Conservation (phyloP, 1,140 invertebrate genomes). For the Drosophila nannoptera region DNA sequence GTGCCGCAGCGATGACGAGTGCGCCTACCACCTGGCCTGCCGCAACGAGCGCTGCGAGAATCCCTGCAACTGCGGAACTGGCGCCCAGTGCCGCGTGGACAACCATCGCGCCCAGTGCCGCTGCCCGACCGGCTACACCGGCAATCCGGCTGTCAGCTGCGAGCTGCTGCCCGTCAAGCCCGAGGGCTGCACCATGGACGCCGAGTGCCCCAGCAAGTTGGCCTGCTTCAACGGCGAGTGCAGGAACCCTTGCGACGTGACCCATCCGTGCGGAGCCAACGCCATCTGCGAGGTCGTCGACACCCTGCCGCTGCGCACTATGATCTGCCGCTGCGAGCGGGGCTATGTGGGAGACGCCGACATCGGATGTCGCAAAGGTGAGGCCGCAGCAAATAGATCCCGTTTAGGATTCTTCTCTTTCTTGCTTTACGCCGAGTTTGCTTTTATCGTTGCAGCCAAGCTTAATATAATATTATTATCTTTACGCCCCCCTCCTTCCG, state of each 20-base stretch:
- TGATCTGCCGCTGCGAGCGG: constrained; percentile 90
- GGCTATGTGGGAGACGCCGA: constrained; percentile 91
- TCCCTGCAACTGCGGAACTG: constrained; percentile 87
- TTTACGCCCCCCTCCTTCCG: constrained; percentile 4
- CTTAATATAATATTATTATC: constrained; percentile 29
- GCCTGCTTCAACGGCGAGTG: constrained; percentile 90
- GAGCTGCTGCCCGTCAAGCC: constrained; percentile 81
- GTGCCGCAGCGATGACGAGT: constrained; percentile 86
- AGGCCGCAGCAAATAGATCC: constrained; percentile 5
- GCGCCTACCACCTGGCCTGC: constrained; percentile 87
- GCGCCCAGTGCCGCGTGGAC: constrained; percentile 87
- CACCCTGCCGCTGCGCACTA: constrained; percentile 90
- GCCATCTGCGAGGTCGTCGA: constrained; percentile 90
- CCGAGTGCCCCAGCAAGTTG: constrained; percentile 90
- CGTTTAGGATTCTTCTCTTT: constrained; percentile 3
- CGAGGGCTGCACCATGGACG: constrained; percentile 88
- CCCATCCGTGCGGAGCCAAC: constrained; percentile 88
- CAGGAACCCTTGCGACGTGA: constrained; percentile 89
- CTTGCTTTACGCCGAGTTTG: constrained; percentile 59
- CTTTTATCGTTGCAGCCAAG: constrained; percentile 70
- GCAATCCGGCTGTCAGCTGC: constrained; percentile 87
- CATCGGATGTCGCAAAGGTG: constrained; percentile 86
- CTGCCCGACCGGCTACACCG: constrained; percentile 89
- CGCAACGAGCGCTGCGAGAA: constrained; percentile 86
- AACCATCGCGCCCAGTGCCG: constrained; percentile 88